phyloP scores from a whole-genome alignment of 2,797 vertebrate genomes.

The Lithobates pipiens region DNA sequence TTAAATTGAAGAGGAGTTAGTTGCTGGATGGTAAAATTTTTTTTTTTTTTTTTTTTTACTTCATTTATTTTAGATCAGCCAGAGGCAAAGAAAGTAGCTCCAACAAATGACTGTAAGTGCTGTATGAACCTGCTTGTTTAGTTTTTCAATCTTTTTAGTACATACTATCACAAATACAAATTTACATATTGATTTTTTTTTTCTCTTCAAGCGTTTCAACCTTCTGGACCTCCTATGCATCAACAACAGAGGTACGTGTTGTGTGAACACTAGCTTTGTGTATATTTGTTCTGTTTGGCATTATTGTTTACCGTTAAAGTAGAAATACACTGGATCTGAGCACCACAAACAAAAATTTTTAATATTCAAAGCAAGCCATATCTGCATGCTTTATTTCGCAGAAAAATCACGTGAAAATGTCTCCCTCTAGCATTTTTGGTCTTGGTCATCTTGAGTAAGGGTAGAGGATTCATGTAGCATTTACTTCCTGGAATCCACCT shows the following conservation, averaged over 20 bases:
- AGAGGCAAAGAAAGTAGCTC: conserved; percentile 98
- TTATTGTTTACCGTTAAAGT: too few relatives aligned
- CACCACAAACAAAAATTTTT: too few relatives aligned
- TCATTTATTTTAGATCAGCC: conserved; percentile 89
- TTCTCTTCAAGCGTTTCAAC: conserved; percentile 84
- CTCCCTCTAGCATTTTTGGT: too few relatives aligned
- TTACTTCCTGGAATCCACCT: too few relatives aligned
- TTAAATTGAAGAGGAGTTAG: neutral
- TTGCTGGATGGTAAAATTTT: neutral
- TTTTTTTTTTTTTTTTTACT: neutral
- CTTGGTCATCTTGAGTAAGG: too few relatives aligned
- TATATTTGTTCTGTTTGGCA: neutral
- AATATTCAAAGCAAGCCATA: too few relatives aligned
- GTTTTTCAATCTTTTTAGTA: neutral
- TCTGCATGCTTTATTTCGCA: too few relatives aligned
- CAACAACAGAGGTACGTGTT: conserved; percentile 85
- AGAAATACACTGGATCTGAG: too few relatives aligned
- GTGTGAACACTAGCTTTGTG: neutral
- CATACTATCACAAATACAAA: neutral
- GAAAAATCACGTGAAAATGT: too few relatives aligned
- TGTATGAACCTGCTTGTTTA: conserved; percentile 36
- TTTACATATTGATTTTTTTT: neutral
- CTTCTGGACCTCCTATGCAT: conserved; percentile 88
- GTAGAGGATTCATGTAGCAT: too few relatives aligned
- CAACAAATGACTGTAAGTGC: conserved; percentile 94